Evolutionary conservation across 2,113 vertebrate species (phyloP), one percentile per base, ranked within the genome.

Genomic region (Grus americana): DNA sequence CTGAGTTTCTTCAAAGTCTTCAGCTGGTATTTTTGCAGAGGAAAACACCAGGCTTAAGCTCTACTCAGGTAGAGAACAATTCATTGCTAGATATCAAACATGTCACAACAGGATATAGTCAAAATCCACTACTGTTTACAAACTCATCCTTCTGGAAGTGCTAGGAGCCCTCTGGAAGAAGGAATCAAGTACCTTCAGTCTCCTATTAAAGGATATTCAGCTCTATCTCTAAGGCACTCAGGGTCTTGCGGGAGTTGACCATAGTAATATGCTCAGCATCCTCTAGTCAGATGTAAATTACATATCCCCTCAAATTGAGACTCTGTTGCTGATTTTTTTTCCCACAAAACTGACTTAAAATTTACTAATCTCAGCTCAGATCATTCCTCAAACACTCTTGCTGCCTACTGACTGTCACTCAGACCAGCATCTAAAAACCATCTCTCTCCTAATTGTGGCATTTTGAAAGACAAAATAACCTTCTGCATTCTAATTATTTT

Each of bases 381-480:
- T 89, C 18, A 9, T 96, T 96, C 61, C 76, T 74, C 36, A 52
- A 49, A 88, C 34, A 58, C 24, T 88, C 50, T 88, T 86, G 58
- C 79, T 76, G 84, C 55, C 75, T 89, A 86, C 83, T 92, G 30
- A 59, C 38, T 92, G 71, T 88, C 83, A 94, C 42, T 96, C 83
- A 93, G 59, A 78, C 30, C 67, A 96, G 87, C 86, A 79, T 65
- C 59, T 80, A 92, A 97, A 89, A 36, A 67, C 27, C 49, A 47
- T 5, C 70, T 96, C 27, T 72, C 38, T 73, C 44, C 42, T 80
- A 76, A 90, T 1, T 2, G 21, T 52, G 46, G 50, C 32, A 59
- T 74, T 85, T 50, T 15, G 29, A 96, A 95, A 92, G 88, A 88
- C 34, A 86, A 96, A 96, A 83, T 76, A 79, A 49, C 62, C 47